phyloP scores from a whole-genome alignment of 2,888 invertebrate genomes.

The Spialia ferax region DNA sequence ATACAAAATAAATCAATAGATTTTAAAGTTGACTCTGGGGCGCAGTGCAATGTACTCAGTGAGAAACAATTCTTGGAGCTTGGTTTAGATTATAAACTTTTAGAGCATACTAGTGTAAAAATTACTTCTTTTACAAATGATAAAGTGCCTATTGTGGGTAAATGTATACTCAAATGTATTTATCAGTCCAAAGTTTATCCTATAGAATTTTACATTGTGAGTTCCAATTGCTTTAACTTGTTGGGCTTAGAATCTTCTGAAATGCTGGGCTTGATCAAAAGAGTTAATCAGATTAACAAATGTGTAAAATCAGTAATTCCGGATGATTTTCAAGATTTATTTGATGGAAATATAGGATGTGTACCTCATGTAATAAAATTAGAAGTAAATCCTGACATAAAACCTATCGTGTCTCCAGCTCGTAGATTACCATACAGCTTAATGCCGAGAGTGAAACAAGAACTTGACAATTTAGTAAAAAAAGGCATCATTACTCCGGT shows the following conservation, averaged over 20 bases:
- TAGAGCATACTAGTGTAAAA: background rate
- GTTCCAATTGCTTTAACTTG: background rate
- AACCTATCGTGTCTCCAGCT: background rate
- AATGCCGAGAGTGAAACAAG: background rate
- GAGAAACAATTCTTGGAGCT: background rate
- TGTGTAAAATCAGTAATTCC: background rate
- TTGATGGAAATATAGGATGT: conserved; percentile 2
- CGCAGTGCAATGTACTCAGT: background rate
- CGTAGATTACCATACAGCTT: conserved; percentile 3
- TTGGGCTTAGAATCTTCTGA: background rate
- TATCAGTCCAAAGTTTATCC: background rate
- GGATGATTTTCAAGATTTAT: background rate
- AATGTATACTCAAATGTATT: background rate
- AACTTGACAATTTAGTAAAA: background rate
- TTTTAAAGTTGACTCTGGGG: background rate
- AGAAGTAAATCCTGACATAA: background rate
- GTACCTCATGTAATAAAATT: background rate
- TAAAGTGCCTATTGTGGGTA: background rate
- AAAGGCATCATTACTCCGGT: conserved; percentile 3
- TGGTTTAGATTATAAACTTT: background rate
- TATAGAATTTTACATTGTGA: background rate
- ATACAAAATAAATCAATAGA: no score
- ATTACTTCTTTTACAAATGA: conserved; percentile 1
- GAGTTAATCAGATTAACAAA: background rate
- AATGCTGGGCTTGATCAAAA: background rate